These are phyloP conservation scores for Catharus bicknelli DNA, from an alignment of 2,113 vertebrate genomes.

Conservation along the genomic window DNA sequence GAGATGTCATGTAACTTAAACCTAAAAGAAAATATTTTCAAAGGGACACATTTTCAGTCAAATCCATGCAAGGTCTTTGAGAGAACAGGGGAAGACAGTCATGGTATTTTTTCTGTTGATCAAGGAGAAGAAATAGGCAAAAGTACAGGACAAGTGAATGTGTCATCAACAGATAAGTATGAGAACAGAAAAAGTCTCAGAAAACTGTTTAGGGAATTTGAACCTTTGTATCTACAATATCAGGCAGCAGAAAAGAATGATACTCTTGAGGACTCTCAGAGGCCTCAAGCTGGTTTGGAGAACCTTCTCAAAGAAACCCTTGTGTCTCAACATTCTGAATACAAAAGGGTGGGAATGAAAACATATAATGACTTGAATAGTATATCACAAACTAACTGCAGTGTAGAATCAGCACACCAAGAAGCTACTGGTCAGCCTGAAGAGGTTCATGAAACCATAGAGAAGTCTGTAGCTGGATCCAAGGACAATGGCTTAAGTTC, in stretches of 20 bases:
- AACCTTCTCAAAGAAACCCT: not conserved
- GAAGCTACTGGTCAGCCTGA: not conserved
- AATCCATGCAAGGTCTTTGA: not conserved
- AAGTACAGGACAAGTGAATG: not conserved
- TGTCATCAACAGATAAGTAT: not conserved
- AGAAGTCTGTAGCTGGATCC: not conserved
- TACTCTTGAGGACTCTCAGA: not conserved
- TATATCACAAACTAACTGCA: not conserved
- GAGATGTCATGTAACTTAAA: not conserved
- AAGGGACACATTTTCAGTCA: not conserved
- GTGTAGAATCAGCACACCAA: not conserved
- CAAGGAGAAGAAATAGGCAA: not conserved
- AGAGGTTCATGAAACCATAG: constrained; percentile 48
- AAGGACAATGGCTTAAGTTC: not conserved
- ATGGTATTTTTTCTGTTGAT: not conserved
- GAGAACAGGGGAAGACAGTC: not conserved
- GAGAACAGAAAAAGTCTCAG: not conserved
- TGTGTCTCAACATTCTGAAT: not conserved
- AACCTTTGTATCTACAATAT: not conserved
- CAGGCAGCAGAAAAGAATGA: not conserved
- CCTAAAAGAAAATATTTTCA: not conserved
- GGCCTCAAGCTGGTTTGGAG: not conserved
- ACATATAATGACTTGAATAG: fast-evolving
- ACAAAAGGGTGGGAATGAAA: not conserved
- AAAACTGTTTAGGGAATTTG: not conserved